Evolutionary conservation across 2,888 invertebrate genomes (phyloP).

Genomic region (Autographa gamma): DNA sequence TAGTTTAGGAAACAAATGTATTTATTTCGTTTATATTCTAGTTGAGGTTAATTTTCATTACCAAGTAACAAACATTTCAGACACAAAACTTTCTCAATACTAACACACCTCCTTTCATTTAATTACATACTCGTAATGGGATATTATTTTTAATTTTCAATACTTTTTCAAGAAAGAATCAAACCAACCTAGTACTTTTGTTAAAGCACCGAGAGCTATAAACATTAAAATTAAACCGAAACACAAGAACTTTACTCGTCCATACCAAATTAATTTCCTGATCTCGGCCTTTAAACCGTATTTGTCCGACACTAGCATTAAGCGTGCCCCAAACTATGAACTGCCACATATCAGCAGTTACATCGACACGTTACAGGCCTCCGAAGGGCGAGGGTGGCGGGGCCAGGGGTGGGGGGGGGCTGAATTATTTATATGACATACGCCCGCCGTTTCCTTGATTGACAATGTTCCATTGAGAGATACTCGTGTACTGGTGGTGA

Average conservation of each 20-base stretch:
- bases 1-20: not conserved
- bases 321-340: conserved; percentile 1
- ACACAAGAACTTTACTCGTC: not conserved
- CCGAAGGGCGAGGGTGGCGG: conserved; percentile 14
- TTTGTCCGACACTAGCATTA: not conserved
- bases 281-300: not conserved
- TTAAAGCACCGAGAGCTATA: not conserved
- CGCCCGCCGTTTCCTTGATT: conserved; percentile 42
- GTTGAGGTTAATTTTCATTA: not conserved
- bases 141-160: not conserved
- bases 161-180: too few species aligned
- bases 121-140: not conserved
- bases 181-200: not conserved
- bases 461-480: conserved; percentile 41
- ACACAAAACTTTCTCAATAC: not conserved
- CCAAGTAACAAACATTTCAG: not conserved
- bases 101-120: not conserved
- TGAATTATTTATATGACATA: conserved; percentile 60
- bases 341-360: conserved; percentile 29
- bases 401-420: not conserved
- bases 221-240: not conserved
- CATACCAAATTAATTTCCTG: not conserved
- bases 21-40: not conserved
- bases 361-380: conserved; percentile 31
- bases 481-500: conserved; percentile 23